These are phyloP conservation scores for Leptosomus discolor DNA, from an alignment of 2,113 vertebrate species.

Conservation along the genomic window DNA sequence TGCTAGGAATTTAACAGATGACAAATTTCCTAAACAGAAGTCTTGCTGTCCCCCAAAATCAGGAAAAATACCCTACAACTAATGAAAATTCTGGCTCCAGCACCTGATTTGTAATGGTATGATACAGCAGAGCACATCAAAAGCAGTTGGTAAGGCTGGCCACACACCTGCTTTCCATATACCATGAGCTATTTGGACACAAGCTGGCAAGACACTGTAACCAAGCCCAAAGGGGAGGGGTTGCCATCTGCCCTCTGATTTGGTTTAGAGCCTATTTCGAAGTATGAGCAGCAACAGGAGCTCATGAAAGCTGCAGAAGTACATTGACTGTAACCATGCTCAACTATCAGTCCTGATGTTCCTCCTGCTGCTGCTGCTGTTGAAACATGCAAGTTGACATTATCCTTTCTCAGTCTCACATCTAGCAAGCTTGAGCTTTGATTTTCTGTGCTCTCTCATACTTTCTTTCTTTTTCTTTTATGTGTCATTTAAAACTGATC, in stretches of 20 bases:
- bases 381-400: not conserved
- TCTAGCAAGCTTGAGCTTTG: not conserved
- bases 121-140: not conserved
- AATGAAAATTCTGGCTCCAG: not conserved
- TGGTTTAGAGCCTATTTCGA: not conserved
- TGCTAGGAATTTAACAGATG: not conserved
- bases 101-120: accelerated
- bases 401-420: not conserved
- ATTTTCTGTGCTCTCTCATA: not conserved
- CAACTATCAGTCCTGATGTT: accelerated
- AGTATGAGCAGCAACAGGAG: not conserved
- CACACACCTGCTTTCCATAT: accelerated
- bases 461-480: not conserved
- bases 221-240: not conserved
- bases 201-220: not conserved
- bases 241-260: not conserved
- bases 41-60: not conserved
- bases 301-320: not conserved
- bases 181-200: not conserved
- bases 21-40: not conserved
- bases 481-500: not conserved
- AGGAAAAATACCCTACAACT: not conserved
- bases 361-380: not conserved
- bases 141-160: not conserved
- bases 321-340: accelerated